Percentiles rank a stretch among this genome's conserved stretches.
Conservation (phyloP, 2,113 vertebrate species). For the Oophaga pumilio region DNA sequence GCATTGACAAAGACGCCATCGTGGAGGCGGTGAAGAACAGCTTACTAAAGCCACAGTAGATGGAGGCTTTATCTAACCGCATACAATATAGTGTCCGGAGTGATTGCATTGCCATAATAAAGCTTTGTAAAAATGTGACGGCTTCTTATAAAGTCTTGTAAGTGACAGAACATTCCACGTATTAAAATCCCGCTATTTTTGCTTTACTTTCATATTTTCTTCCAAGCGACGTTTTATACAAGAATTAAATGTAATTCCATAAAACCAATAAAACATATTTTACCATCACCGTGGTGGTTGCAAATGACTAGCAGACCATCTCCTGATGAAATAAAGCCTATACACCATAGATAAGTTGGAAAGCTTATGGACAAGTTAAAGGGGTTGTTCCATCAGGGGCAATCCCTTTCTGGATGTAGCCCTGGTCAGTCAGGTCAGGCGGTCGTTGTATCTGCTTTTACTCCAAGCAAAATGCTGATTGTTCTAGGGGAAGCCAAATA, state of each 20-base stretch:
- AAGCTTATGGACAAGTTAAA: too few relatives aligned
- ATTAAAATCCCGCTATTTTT: neutral
- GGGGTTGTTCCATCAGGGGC: too few relatives aligned
- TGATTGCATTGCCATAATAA: slow-evolving; percentile 12
- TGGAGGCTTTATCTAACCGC: neutral
- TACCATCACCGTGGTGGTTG: neutral
- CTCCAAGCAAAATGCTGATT: too few relatives aligned
- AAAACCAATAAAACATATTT: neutral
- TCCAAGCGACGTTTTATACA: neutral
- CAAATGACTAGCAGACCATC: neutral
- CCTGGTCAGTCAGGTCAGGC: too few relatives aligned
- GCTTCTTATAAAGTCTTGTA: neutral
- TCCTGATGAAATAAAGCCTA: too few relatives aligned
- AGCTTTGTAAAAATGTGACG: neutral
- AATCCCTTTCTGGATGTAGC: too few relatives aligned
- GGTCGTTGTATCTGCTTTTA: too few relatives aligned
- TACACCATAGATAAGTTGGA: too few relatives aligned
- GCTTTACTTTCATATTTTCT: neutral
- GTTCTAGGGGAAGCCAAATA: too few relatives aligned
- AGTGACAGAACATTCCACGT: neutral
- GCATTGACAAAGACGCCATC: slow-evolving; percentile 89
- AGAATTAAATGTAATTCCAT: neutral
- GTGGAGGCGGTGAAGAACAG: slow-evolving; percentile 75
- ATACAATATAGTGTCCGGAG: neutral
- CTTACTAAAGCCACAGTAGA: neutral